Evolutionary conservation across 37 sponge, comb jelly and placozoan genomes (phyloP), one percentile per base, ranked within the genome.

Genomic region (Spongilla lacustris): DNA sequence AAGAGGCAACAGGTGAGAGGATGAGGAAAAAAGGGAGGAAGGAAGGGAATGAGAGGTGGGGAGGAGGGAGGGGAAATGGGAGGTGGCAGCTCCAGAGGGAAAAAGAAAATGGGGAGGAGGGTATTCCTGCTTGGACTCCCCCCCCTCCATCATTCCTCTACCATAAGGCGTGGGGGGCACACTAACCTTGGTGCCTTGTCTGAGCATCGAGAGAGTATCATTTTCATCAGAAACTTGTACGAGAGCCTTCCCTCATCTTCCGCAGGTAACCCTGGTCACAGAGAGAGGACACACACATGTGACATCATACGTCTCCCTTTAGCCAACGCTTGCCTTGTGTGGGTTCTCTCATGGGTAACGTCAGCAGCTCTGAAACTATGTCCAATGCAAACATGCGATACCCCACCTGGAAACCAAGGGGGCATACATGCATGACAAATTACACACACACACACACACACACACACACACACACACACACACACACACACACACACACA

Each of bases 381-480:
- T 94, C 94, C 67, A 94, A 48, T 5, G 89, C 89, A 88, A 94
- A 94, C 73, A 94, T 83, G 12, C 94, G 75, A 41, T 84, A 85
- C 29, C 24, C 30, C 4, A 91, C 90, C 89, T 88, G 48, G 9
- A 80, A 28, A 32, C 29, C 36, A 83, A 50, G 28, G 71, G 21
- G 41, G 6, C 41, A 41, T 41, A 41, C 6, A 31, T 75, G 27
- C 85, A 19, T 68, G 32, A n/a, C n/a, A n/a, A n/a, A n/a, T n/a
- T n/a, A n/a, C n/a, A n/a, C n/a, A n/a, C n/a, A n/a, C n/a, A n/a
- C n/a, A n/a, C n/a, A n/a, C n/a, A n/a, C n/a, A n/a, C n/a, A n/a
- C n/a, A n/a, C n/a, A n/a, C n/a, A n/a, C n/a, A n/a, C n/a, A n/a
- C n/a, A n/a, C n/a, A n/a, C n/a, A n/a, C n/a, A n/a, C n/a, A n/a